Evolutionary conservation across 1,140 invertebrate genomes (phyloP), one percentile per base, ranked within the genome.

Genomic region (Heliconius melpomene): DNA sequence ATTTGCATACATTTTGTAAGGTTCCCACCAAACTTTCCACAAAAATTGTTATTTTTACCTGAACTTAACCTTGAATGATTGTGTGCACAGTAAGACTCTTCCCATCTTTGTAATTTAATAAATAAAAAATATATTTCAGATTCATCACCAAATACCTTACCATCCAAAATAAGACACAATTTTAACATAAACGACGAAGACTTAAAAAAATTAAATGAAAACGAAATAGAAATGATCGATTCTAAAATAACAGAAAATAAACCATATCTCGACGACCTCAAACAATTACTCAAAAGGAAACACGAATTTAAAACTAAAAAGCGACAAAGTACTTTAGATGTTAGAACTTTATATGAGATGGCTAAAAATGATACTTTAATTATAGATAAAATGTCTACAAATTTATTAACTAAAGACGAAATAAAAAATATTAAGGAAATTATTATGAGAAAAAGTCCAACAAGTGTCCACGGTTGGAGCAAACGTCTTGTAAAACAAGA

Each of bases 161-260:
- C 89, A 50, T 85, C 87, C 23, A 72, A 73, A 36, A 75, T 92
- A 9, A 91, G 87, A 84, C 76, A 79, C 0, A 85, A 90, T 23
- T 89, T 89, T 54, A 74, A 91, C 20, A 85, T 93, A 40, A 72
- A 74, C 9, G 81, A 90, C 26, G 88, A 89, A 32, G 91, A 91
- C 75, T 78, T 92, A 16, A 82, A 84, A 3, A 87, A 87, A 76
- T 54, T 91, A 3, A 91, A 87, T 32, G 87, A 90, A 13, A 92
- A 90, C 72, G 92, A 93, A 78, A 86, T 94, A 16, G 92, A 94
- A 87, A 91, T 94, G 40, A 92, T 94, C 11, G 92, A 93, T 75
- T 83, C 79, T 6, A 87, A 91, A 60, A 86, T 93, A 79, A 57
- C 84, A 0, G 89, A 89, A 74, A 93, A 94, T 77, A 86, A 86